Conservation (phyloP, 2,888 invertebrate genomes). For the Exocentrus adspersus region DNA sequence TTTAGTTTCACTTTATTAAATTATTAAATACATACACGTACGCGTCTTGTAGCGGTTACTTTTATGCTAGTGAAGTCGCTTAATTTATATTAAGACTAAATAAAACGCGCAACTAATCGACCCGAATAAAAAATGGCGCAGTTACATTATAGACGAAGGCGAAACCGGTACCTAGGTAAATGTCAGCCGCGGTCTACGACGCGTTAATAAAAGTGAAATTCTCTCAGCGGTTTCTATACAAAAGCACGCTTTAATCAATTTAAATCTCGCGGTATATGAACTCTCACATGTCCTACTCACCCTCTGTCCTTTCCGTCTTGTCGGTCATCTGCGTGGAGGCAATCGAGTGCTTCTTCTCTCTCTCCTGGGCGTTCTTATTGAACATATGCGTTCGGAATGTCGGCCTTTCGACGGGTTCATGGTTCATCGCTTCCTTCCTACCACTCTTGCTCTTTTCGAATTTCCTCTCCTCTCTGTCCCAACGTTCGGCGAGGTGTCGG, state of each 20-base stretch:
- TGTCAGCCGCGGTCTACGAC: no score
- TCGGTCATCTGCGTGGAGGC: constrained; percentile 81
- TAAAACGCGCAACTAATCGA: no score
- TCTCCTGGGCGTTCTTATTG: constrained; percentile 69
- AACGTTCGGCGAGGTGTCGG: constrained; percentile 56
- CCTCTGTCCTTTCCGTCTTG: constrained; percentile 70
- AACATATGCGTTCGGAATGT: constrained; percentile 79
- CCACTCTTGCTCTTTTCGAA: constrained; percentile 48
- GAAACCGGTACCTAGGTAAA: no score
- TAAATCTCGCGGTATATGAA: not conserved
- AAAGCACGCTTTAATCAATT: not conserved
- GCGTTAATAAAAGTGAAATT: constrained; percentile 1
- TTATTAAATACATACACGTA: no score
- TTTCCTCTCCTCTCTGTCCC: constrained; percentile 59
- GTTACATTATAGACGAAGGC: no score
- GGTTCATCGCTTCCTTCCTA: constrained; percentile 49
- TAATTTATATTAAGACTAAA: no score
- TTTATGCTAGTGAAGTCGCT: no score
- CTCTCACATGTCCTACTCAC: constrained; percentile 48
- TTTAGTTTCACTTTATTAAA: no score
- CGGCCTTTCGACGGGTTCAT: constrained; percentile 66
- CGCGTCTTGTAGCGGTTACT: no score
- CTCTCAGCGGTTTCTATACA: not conserved
- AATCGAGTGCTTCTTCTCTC: constrained; percentile 76
- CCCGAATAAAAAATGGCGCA: no score